Conservation (phyloP, 2,888 invertebrate species). For the Barypeithes pellucidus region DNA sequence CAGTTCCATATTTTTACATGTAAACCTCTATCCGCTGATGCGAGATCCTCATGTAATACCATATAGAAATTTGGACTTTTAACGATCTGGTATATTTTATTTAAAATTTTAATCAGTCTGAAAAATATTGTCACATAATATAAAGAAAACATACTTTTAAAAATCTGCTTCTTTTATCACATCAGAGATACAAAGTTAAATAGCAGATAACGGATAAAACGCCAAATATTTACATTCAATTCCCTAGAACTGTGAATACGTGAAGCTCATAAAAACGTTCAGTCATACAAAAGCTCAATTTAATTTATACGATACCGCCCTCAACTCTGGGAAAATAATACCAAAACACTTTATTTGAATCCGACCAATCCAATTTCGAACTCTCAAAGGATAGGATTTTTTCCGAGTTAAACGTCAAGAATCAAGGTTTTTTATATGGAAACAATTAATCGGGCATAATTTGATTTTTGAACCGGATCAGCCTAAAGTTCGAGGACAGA, state of each 20-base stretch:
- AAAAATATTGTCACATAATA: constrained; percentile 5
- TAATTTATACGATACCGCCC: not conserved
- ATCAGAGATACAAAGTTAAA: constrained; percentile 9
- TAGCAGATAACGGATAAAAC: constrained; percentile 25
- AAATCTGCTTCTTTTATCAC: constrained; percentile 4
- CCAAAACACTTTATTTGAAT: constrained; percentile 12
- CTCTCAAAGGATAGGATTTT: not conserved
- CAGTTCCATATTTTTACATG: too few relatives aligned
- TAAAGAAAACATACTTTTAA: not conserved
- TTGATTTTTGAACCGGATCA: too few relatives aligned
- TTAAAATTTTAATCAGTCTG: not conserved
- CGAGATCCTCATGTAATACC: too few relatives aligned
- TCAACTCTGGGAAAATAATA: constrained; percentile 3
- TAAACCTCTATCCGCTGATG: too few relatives aligned
- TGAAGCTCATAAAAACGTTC: constrained; percentile 18
- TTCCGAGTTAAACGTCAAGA: not conserved
- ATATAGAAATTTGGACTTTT: too few relatives aligned
- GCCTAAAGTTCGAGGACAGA: too few relatives aligned
- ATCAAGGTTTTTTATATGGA: not conserved
- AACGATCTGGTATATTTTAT: not conserved
- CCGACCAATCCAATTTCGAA: not conserved
- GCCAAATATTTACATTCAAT: constrained; percentile 32
- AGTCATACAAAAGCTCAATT: constrained; percentile 10
- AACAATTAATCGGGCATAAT: too few relatives aligned
- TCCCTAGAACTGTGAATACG: constrained; percentile 20